Evolutionary conservation across 2,797 vertebrate species (phyloP), one percentile per base, ranked within the genome.

Genomic region (Crenichthys baileyi): DNA sequence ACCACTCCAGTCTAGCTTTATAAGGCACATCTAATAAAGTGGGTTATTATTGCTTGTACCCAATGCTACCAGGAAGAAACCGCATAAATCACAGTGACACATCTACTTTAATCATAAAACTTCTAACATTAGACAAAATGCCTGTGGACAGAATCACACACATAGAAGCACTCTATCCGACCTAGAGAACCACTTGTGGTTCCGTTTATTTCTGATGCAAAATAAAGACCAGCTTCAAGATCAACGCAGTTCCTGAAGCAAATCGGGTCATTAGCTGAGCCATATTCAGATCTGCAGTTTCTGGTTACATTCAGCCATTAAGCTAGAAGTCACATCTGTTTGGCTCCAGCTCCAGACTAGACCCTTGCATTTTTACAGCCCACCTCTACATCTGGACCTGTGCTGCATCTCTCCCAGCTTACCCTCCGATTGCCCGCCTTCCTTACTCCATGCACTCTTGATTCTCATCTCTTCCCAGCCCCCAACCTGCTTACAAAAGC

Each of bases 271-370:
- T 91, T 84, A 87, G 75, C 74, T 22, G 80, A 83, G 78, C 77
- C 39, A 53, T 80, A 85, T 65, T 83, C 68, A 76, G 75, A 74
- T 73, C 79, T 67, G 65, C 72, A 72, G 73, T 87, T 85, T 81
- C 58, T 70, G 63, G 83, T 91, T 85, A 93, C 85, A 87, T 81
- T 83, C 70, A 75, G 51, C 87, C 76, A 92, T 92, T 92, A 93
- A 89, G 88, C 90, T 94, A 93, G 93, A 90, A 84, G 79, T 74
- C 89, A 93, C 94, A 94, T 93, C 92, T 95, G 94, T 89, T 92
- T 87, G 75, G 53, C 78, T 84, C 75, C 83, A 4, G 83, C 85
- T 89, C 82, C 73, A 82, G 82, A 79, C 76, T 75, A 7, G 55
- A 76, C 81, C 83, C 0, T 2, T 81, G 70, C 68, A 61, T 88